Evolutionary conservation across 2,888 invertebrate species (phyloP).

Genomic region (Andrena marginata): DNA sequence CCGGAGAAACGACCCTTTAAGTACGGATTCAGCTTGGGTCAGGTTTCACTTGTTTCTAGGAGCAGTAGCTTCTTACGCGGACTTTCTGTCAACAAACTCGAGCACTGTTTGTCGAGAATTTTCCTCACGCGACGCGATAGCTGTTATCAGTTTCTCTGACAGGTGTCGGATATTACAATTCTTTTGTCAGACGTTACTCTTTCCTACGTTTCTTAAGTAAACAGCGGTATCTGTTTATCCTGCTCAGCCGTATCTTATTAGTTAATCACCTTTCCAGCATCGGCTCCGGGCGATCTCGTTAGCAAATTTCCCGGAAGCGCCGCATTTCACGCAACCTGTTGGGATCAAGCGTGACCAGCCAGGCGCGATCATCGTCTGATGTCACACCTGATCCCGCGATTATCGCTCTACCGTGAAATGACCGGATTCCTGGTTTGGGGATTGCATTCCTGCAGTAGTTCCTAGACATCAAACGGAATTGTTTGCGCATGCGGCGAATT

Average conservation of each 20-base stretch:
- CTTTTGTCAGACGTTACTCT: background rate
- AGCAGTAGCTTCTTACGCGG: too few species aligned
- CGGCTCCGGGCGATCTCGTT: background rate
- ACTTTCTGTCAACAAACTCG: too few species aligned
- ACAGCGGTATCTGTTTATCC: too few species aligned
- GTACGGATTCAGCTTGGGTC: too few species aligned
- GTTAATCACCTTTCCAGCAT: background rate
- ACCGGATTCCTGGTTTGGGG: slow-evolving; percentile 28
- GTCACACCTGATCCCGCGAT: slow-evolving; percentile 30
- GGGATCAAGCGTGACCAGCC: background rate
- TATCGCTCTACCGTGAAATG: slow-evolving; percentile 37
- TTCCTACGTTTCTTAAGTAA: background rate
- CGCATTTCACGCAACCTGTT: background rate
- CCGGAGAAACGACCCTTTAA: too few species aligned
- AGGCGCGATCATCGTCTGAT: slow-evolving; percentile 25
- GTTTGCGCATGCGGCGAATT: slow-evolving; percentile 15
- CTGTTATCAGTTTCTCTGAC: too few species aligned
- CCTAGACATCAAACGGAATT: slow-evolving; percentile 49
- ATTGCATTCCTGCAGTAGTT: slow-evolving; percentile 21
- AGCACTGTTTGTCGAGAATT: too few species aligned
- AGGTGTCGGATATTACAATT: too few species aligned
- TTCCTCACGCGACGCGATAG: too few species aligned
- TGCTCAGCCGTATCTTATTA: background rate
- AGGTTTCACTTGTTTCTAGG: too few species aligned
- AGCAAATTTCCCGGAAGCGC: slow-evolving; percentile 6